Evolutionary conservation across 2,888 invertebrate genomes (phyloP).

Genomic region (Rugalucina vietnamica): DNA sequence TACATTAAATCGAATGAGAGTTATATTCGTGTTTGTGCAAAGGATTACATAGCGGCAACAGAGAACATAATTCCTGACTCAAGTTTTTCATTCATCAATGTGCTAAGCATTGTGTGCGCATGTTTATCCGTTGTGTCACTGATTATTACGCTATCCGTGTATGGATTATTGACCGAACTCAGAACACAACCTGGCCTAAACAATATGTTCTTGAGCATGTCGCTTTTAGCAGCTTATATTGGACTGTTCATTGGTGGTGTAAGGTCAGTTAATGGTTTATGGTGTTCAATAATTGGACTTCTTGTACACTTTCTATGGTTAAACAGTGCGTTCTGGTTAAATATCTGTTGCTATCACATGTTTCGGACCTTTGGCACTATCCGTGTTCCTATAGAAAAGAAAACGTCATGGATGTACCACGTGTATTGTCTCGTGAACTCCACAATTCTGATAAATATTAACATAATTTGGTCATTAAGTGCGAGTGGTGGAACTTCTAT

Average conservation of each 20-base stretch:
- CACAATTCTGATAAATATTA: not conserved
- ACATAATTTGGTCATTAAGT: not conserved
- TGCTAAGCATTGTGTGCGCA: not conserved
- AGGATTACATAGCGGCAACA: not conserved
- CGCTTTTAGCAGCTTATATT: not conserved
- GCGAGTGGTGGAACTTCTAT: not conserved
- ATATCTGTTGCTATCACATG: constrained; percentile 8
- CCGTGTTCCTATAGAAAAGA: not conserved
- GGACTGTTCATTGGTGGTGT: not conserved
- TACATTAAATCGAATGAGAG: not conserved
- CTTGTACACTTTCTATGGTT: constrained; percentile 1
- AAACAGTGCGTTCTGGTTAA: not conserved
- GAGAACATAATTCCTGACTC: not conserved
- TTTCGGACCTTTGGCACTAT: not conserved
- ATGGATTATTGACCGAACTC: not conserved
- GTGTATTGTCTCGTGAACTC: not conserved
- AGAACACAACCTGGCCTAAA: constrained; percentile 18
- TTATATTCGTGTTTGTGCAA: not conserved
- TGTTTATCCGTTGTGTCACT: not conserved
- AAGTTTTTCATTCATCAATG: not conserved
- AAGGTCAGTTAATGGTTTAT: not conserved
- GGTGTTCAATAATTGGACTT: not conserved
- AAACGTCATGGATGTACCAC: not conserved
- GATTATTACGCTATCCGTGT: not conserved
- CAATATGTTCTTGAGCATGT: not conserved